A percentile compares a stretch with the other conserved stretches of the same genome.
Evolutionary conservation across 2,797 vertebrate species (phyloP).

Genomic region (Pseudochaenichthys georgianus): DNA sequence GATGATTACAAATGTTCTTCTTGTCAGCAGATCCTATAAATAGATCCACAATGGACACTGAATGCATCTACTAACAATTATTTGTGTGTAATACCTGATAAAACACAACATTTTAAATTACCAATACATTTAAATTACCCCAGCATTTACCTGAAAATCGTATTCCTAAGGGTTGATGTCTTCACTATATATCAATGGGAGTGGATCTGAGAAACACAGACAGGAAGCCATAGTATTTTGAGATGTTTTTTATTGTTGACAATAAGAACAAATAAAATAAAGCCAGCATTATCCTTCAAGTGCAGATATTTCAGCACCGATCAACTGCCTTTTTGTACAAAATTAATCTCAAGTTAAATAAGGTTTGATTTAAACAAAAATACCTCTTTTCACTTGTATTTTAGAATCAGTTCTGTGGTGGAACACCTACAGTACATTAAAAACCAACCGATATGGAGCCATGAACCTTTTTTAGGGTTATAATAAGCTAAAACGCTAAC

Average conservation of each 20-base stretch:
- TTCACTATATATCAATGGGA: too few relatives aligned
- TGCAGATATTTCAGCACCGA: neutral
- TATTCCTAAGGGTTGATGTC: too few relatives aligned
- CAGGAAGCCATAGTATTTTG: neutral
- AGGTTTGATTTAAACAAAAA: too few relatives aligned
- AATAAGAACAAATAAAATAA: neutral
- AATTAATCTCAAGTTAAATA: neutral
- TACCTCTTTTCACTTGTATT: neutral
- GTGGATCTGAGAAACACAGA: neutral
- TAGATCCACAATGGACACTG: neutral
- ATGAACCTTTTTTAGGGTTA: neutral
- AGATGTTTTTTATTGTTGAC: neutral
- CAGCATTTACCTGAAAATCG: too few relatives aligned
- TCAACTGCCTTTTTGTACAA: neutral
- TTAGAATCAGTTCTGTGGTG: too few relatives aligned
- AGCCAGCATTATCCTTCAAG: neutral
- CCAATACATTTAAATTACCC: too few relatives aligned
- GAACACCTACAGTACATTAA: neutral
- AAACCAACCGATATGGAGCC: neutral
- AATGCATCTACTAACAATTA: neutral
- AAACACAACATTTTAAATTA: too few relatives aligned
- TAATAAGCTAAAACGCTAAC: slow-evolving; percentile 1
- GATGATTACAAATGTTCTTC: neutral
- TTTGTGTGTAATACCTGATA: too few relatives aligned
- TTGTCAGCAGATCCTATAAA: neutral